Conservation (phyloP, 92 coral and sea anemone species). For the Epizoanthus stellaris region DNA sequence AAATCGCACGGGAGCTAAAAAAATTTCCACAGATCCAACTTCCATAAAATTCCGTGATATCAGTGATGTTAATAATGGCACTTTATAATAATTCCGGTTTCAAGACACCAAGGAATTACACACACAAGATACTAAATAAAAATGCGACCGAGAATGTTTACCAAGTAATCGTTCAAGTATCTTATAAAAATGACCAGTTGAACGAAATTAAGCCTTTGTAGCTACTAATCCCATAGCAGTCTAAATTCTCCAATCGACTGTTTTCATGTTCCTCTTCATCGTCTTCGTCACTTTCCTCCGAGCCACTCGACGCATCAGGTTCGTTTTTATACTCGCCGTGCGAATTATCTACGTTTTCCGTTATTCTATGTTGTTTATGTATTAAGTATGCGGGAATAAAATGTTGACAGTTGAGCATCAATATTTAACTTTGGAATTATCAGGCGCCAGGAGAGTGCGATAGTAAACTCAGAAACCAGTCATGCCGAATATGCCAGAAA, state of each 20-base stretch:
- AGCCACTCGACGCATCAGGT: conserved; percentile 2
- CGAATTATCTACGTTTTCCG: too few relatives aligned
- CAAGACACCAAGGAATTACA: not conserved
- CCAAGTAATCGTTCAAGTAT: not conserved
- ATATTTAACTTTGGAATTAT: too few relatives aligned
- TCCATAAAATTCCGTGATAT: conserved; percentile 4
- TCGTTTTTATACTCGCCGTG: conserved; percentile 7
- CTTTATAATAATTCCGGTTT: not conserved
- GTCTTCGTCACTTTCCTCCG: conserved; percentile 1
- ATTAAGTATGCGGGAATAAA: not conserved
- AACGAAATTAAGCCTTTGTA: conserved; percentile 17
- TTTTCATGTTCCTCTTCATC: conserved; percentile 6
- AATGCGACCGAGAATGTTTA: too few relatives aligned
- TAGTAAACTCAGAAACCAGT: too few relatives aligned
- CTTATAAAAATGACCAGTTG: conserved; percentile 4
- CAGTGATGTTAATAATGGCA: not conserved
- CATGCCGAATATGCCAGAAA: too few relatives aligned
- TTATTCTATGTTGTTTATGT: too few relatives aligned
- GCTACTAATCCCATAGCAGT: conserved; percentile 16
- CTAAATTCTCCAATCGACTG: conserved; percentile 20
- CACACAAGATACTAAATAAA: too few relatives aligned
- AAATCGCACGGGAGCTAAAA: conserved; percentile 3
- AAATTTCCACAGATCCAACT: conserved; percentile 2
- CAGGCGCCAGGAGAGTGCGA: too few relatives aligned
- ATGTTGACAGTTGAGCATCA: too few relatives aligned